These are phyloP conservation scores for Nephotettix cincticeps DNA, from an alignment of 1,140 invertebrate genomes.

Conservation along the genomic window DNA sequence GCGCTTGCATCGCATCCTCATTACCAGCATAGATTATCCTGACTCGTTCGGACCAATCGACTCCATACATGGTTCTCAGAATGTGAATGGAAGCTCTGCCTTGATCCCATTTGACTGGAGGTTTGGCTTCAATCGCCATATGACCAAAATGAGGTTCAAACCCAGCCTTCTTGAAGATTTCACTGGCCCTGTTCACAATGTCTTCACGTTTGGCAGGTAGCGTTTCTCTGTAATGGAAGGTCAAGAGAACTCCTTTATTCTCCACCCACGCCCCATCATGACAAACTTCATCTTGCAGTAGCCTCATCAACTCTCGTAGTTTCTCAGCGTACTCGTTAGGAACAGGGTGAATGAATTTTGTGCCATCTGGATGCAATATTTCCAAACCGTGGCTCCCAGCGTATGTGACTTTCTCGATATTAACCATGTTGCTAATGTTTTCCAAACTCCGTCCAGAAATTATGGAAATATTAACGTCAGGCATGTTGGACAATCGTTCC, in stretches of 20 bases:
- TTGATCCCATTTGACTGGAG: conserved; percentile 89
- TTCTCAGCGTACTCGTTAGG: conserved; percentile 82
- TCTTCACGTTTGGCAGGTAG: conserved; percentile 61
- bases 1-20: conserved; percentile 86
- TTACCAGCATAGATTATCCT: conserved; percentile 89
- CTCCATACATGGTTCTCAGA: conserved; percentile 80
- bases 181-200: conserved; percentile 66
- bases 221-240: conserved; percentile 86
- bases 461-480: conserved; percentile 86
- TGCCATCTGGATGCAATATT: conserved; percentile 86
- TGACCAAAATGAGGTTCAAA: conserved; percentile 76
- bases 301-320: conserved; percentile 74
- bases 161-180: conserved; percentile 71
- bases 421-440: conserved; percentile 84
- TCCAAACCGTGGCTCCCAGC: conserved; percentile 90
- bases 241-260: conserved; percentile 84
- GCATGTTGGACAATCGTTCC: conserved; percentile 78
- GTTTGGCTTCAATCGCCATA: conserved; percentile 85
- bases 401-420: conserved; percentile 66
- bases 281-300: conserved; percentile 81
- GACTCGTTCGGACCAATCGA: conserved; percentile 89
- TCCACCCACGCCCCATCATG: conserved; percentile 89
- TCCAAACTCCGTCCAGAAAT: conserved; percentile 84
- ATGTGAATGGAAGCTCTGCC: conserved; percentile 89
- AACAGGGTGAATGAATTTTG: conserved; percentile 89